Conservation (phyloP, 2,113 vertebrate species). For the Merops nubicus region DNA sequence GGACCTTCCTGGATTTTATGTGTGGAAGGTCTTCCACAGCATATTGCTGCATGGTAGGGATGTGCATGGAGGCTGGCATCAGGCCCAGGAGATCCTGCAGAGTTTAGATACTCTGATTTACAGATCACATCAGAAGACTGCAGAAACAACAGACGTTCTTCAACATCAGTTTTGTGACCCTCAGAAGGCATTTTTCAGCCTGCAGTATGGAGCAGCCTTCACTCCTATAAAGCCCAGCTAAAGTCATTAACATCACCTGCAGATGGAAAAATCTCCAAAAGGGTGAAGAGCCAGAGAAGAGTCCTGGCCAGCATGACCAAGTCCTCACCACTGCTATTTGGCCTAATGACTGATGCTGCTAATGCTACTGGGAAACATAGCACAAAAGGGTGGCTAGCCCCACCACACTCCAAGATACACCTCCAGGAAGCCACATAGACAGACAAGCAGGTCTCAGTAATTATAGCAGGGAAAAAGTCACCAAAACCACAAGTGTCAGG, state of each 20-base stretch:
- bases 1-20: background rate
- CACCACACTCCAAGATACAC: background rate
- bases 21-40: background rate
- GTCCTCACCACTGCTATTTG: background rate
- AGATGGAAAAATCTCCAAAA: background rate
- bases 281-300: background rate
- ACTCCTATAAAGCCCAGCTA: background rate
- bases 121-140: background rate
- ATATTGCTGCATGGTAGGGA: background rate
- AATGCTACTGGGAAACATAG: background rate
- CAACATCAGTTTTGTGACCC: background rate
- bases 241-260: background rate
- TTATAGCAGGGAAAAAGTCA: background rate
- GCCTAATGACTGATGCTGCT: background rate
- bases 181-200: background rate
- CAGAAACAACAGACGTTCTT: background rate
- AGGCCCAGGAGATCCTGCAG: background rate
- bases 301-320: rapidly evolving
- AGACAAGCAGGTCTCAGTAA: background rate
- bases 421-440: background rate
- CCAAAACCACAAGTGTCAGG: background rate
- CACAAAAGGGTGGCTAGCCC: background rate
- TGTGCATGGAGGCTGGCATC: background rate
- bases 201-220: background rate
- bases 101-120: background rate